Conservation (phyloP, 2,888 invertebrate species). For the Philereme transversata region DNA sequence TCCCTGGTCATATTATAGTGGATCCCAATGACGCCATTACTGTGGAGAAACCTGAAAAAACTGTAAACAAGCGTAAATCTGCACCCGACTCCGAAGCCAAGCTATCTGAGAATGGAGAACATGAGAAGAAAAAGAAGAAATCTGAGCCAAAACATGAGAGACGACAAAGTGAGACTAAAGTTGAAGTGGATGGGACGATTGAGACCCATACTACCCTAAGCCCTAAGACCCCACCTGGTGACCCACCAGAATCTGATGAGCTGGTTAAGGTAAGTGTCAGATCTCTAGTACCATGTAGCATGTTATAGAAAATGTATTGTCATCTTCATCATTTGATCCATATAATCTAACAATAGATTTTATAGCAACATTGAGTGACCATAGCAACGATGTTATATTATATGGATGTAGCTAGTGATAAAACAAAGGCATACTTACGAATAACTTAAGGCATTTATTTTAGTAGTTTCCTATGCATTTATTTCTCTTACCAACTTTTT, state of each 20-base stretch:
- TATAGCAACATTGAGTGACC: too few relatives aligned
- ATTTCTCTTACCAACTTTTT: too few relatives aligned
- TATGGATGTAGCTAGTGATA: too few relatives aligned
- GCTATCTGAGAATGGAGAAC: slow-evolving; percentile 48
- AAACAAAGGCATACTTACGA: too few relatives aligned
- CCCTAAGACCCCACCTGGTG: slow-evolving; percentile 91
- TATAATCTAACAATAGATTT: too few relatives aligned
- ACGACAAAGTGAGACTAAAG: slow-evolving; percentile 73
- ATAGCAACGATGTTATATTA: too few relatives aligned
- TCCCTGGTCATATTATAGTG: slow-evolving; percentile 52
- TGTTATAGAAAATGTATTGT: too few relatives aligned
- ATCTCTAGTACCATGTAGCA: neutral
- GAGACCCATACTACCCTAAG: slow-evolving; percentile 91
- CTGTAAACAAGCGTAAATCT: slow-evolving; percentile 62
- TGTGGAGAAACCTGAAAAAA: slow-evolving; percentile 46
- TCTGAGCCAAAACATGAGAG: slow-evolving; percentile 66
- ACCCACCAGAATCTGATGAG: slow-evolving; percentile 96
- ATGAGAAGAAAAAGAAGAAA: slow-evolving; percentile 66
- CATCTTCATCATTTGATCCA: too few relatives aligned
- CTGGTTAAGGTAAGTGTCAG: slow-evolving; percentile 87
- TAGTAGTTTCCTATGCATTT: too few relatives aligned
- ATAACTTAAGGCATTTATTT: too few relatives aligned
- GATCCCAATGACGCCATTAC: slow-evolving; percentile 68
- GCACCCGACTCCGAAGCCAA: slow-evolving; percentile 56
- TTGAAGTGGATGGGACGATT: slow-evolving; percentile 88